A percentile compares a stretch with the other conserved stretches of the same genome.
phyloP scores from a whole-genome alignment of 2,888 invertebrate species.

The Neoitamus cyanurus region DNA sequence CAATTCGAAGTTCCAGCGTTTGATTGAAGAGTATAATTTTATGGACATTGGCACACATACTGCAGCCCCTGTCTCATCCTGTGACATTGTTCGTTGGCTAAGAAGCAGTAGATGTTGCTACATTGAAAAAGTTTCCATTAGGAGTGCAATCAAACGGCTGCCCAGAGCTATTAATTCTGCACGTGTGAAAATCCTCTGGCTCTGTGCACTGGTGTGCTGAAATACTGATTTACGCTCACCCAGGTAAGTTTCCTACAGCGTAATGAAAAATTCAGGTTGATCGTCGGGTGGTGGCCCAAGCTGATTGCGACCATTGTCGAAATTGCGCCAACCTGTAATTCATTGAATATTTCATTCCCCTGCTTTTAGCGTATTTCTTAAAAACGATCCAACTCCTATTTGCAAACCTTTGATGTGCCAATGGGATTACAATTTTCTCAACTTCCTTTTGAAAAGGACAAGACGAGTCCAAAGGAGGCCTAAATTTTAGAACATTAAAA shows the following conservation, averaged over 20 bases:
- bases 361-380: neutral
- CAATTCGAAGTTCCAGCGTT: neutral
- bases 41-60: neutral
- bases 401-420: neutral
- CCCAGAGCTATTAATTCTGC: neutral
- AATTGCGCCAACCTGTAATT: neutral
- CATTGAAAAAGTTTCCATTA: neutral
- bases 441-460: neutral
- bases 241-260: neutral
- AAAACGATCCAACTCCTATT: neutral
- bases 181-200: neutral
- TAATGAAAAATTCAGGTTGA: neutral
- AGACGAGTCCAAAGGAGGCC: neutral
- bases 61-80: neutral
- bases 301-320: neutral
- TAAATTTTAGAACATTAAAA: neutral
- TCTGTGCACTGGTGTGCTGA: neutral
- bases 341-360: neutral
- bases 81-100: neutral
- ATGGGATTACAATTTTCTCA: neutral
- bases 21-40: neutral
- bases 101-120: constrained; percentile 13
- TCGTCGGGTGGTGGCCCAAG: neutral
- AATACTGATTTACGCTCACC: neutral
- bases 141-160: neutral